These are phyloP conservation scores for Tanytarsus gracilentus DNA, from an alignment of 2,888 invertebrate genomes.

Conservation along the genomic window DNA sequence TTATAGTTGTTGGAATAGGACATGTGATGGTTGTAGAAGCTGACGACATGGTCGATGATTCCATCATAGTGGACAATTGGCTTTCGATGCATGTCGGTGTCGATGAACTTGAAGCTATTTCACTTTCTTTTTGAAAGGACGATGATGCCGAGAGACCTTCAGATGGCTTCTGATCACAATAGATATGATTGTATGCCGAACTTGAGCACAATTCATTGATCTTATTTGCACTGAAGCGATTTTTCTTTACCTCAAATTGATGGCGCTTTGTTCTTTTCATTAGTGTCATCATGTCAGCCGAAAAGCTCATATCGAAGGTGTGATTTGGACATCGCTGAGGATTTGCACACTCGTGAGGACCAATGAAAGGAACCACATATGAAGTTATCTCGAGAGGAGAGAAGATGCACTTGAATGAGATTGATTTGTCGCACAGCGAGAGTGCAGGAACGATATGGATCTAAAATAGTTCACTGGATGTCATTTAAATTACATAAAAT, in stretches of 20 bases:
- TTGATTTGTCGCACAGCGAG: constrained; percentile 36
- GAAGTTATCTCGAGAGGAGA: constrained; percentile 41
- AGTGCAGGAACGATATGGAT: constrained; percentile 42
- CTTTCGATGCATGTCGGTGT: constrained; percentile 13
- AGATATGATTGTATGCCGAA: constrained; percentile 22
- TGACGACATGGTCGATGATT: constrained; percentile 8
- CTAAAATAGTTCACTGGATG: not conserved
- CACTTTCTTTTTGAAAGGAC: constrained; percentile 15
- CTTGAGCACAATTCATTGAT: constrained; percentile 25
- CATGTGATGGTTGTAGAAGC: constrained; percentile 35
- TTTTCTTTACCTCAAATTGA: constrained; percentile 1
- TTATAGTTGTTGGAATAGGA: constrained; percentile 51
- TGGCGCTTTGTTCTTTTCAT: not conserved
- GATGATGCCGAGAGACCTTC: constrained; percentile 35
- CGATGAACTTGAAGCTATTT: constrained; percentile 11
- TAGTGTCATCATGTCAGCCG: not conserved
- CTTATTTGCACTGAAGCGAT: constrained; percentile 25
- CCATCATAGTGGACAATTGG: constrained; percentile 7
- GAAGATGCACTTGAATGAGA: constrained; percentile 36
- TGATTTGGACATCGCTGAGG: constrained; percentile 43
- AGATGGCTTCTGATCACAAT: constrained; percentile 23
- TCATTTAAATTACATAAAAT: not conserved
- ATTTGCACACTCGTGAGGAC: constrained; percentile 43
- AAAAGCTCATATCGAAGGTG: constrained; percentile 29
- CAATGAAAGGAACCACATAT: constrained; percentile 43